These are phyloP conservation scores for Hirtodrosophila trivittata DNA, from an alignment of 2,888 invertebrate species.

Conservation along the genomic window DNA sequence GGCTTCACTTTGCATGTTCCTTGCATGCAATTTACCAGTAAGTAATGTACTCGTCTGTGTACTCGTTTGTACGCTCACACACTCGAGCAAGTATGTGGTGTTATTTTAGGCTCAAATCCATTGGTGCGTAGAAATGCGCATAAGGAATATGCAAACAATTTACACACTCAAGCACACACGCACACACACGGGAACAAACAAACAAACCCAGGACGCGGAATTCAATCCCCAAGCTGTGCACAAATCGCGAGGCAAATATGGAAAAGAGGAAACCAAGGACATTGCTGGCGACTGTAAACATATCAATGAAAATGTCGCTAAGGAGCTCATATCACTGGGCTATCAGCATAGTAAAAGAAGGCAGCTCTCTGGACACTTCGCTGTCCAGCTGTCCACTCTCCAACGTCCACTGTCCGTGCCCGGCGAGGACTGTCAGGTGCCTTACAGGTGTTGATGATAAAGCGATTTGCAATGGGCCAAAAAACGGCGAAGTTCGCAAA, in stretches of 20 bases:
- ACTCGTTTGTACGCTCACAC: neutral
- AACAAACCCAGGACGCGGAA: constrained; percentile 1
- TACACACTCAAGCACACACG: constrained; percentile 24
- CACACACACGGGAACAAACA: constrained; percentile 5
- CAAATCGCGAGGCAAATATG: constrained; percentile 27
- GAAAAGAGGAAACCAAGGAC: neutral
- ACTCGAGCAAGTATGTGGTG: constrained; percentile 18
- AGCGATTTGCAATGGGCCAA: constrained; percentile 52
- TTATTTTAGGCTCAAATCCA: constrained; percentile 58
- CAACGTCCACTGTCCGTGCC: neutral
- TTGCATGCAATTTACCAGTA: constrained; percentile 29
- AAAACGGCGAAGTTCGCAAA: constrained; percentile 27
- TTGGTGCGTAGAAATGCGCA: constrained; percentile 54
- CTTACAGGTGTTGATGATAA: constrained; percentile 66
- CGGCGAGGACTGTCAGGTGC: constrained; percentile 1
- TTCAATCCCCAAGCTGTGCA: neutral
- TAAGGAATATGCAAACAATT: constrained; percentile 68
- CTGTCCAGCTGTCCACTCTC: neutral
- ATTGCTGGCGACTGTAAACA: constrained; percentile 49
- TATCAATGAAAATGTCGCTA: constrained; percentile 61
- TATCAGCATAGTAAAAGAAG: constrained; percentile 34
- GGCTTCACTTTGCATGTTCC: constrained; percentile 16
- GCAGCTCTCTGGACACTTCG: neutral
- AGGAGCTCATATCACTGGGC: constrained; percentile 50
- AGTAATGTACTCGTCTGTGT: neutral